A percentile compares a stretch with the other conserved stretches of the same genome.
phyloP scores from a whole-genome alignment of 2,113 vertebrate species.

The Speoplatyrhinus poulsoni region DNA sequence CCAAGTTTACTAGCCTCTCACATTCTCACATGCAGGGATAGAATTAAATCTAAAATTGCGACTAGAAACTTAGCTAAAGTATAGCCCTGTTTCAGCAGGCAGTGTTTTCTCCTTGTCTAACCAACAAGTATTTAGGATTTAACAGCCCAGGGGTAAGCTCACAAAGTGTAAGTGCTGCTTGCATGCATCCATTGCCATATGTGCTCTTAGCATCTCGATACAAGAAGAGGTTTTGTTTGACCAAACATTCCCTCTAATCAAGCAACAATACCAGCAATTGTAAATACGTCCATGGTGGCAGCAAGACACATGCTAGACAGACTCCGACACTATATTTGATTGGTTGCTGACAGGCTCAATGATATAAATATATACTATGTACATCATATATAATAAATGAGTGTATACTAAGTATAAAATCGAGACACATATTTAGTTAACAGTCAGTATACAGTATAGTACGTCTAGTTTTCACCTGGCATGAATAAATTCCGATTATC shows the following conservation, averaged over 20 bases:
- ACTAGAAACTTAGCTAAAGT: constrained; percentile 66
- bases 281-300: constrained; percentile 7
- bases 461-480: constrained; percentile 15
- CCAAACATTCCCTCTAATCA: constrained; percentile 49
- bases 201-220: constrained; percentile 44
- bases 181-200: constrained; percentile 32
- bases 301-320: neutral
- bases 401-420: no score
- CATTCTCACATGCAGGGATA: constrained; percentile 62
- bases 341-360: constrained; percentile 25
- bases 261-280: constrained; percentile 15
- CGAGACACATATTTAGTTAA: constrained; percentile 15
- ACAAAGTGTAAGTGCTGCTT: constrained; percentile 22
- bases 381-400: neutral
- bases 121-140: constrained; percentile 46
- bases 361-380: constrained; percentile 14
- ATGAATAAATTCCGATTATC: neutral
- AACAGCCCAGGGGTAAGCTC: constrained; percentile 47
- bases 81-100: constrained; percentile 59
- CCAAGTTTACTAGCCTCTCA: constrained; percentile 45
- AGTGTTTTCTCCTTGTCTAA: constrained; percentile 47
- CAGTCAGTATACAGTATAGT: constrained; percentile 11
- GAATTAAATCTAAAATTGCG: constrained; percentile 75
- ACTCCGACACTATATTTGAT: no score
- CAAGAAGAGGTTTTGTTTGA: constrained; percentile 48